Base-by-base conservation (phyloP, 2,888 invertebrate species). In the Perdita meconis region DNA sequence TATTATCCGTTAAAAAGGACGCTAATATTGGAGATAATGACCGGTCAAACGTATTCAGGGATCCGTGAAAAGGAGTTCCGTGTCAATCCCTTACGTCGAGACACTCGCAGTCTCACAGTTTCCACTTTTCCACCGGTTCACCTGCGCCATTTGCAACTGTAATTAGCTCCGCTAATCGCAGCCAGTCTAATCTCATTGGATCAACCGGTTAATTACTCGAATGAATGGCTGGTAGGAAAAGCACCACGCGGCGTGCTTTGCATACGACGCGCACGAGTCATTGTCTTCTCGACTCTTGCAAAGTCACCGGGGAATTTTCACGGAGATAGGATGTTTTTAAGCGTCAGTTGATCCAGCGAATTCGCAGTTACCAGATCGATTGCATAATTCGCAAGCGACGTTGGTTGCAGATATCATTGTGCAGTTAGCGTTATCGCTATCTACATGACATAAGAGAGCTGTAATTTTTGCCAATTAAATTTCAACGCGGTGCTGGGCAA, bases 401-500 rank as follows among this genome's bases (percentile, higher is more conserved):
- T n/a, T 16, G 16, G n/a, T 4, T 50, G 10, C 38, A n/a, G 6
- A 38, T 51, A 13, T 38, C 50, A 34, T 24, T 10, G 36, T 36
- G 36, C 24, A 36, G 13, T 50, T 50, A 36, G 8, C 44, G 36
- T 50, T 50, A 24, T 61, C 61, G 36, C 50, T 63, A 50, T 63
- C 36, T 50, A 47, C 24, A 5, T 22, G 61, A 63, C 36, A 50
- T 36, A 47, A 63, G 50, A 63, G 24, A 47, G 16, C 1, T 19
- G 13, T n/a, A 16, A 51, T n/a, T n/a, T 16, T 51, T 26, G 26
- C n/a, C 26, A 6, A 30, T 30, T 30, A 30, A 2, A 6, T 30
- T 30, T 30, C 30, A 30, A 30, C 30, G 30, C 30, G 30, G 6
- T 30, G 6, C 30, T 30, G 30, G 30, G 6, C 30, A 30, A 30